Evolutionary conservation across 1,140 invertebrate genomes (phyloP), one percentile per base, ranked within the genome.

Genomic region (Andricus grossulariae): DNA sequence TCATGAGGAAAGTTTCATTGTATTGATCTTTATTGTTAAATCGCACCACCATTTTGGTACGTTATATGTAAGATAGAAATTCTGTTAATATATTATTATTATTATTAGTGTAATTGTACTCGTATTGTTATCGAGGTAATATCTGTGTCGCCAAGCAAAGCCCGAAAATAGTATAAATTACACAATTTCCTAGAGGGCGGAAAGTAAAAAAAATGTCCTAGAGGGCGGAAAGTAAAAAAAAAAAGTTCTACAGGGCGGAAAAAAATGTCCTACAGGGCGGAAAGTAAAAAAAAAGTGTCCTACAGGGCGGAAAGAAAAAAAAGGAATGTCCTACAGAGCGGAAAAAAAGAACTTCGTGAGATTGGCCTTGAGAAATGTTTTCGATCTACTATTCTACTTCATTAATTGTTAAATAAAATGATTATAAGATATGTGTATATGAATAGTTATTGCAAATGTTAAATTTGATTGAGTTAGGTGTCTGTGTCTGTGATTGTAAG

Each of bases 1-100:
- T 45, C 39, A 11, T 45, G 39, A 45, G 39, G 39, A 45, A 45
- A 45, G 10, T 45, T 45, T 45, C 0, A 45, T 45, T 32, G 3
- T 32, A 32, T 32, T 32, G 25, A 45, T 45, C 10, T 32, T 66
- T 39, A 66, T 66, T 66, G 57, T 66, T 66, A n/a, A 66, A 66
- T n/a, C 32, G 60, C 15, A 39, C 32, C 32, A 66, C 32, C 60
- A 16, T 39, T 66, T 66, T 25, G 60, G 60, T 66, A 66, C 39
- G 60, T 66, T 66, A 39, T 66, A 39, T 66, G 25, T 66, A 66
- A n/a, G 39, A 66, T 66, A 66, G 8, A 66, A 66, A 32, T 66
- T 66, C 13, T 66, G 60, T 66, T 66, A 39, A 45, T 66, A 66
- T 66, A 39, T 66, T 66, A 15, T 32, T 32, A 66, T 39, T 66